Evolutionary conservation across 2,888 invertebrate species (phyloP).

Genomic region (Sussaba pulchella): DNA sequence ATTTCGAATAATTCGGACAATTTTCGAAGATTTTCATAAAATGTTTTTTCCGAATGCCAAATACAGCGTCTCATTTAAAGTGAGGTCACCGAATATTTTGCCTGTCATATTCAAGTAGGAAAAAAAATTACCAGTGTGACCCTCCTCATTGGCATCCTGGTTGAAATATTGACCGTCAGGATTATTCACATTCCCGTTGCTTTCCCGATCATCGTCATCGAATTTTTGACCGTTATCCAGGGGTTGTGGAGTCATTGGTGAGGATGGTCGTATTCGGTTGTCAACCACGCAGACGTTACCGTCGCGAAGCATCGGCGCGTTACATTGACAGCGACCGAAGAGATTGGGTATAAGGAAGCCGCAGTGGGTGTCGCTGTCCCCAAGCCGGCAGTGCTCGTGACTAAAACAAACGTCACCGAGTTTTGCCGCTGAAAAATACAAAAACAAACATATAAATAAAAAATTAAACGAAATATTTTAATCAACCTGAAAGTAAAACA

Average conservation of each 20-base stretch:
- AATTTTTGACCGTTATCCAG: constrained; percentile 24
- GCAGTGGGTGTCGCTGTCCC: constrained; percentile 93
- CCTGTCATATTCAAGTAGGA: too few relatives aligned
- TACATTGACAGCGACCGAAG: constrained; percentile 94
- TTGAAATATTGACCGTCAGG: constrained; percentile 20
- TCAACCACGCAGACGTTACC: constrained; percentile 84
- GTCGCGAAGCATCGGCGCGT: constrained; percentile 82
- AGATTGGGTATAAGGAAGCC: constrained; percentile 95
- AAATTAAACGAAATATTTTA: constrained; percentile 23
- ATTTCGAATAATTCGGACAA: too few relatives aligned
- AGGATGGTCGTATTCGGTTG: constrained; percentile 82
- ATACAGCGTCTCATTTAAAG: too few relatives aligned
- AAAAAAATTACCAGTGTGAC: constrained; percentile 34
- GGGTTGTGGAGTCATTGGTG: constrained; percentile 23
- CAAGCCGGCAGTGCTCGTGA: constrained; percentile 94
- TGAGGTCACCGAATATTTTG: too few relatives aligned
- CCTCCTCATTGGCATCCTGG: constrained; percentile 45
- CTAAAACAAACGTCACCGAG: constrained; percentile 95
- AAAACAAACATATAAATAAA: constrained; percentile 12
- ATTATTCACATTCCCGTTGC: constrained; percentile 14
- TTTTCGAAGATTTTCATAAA: too few relatives aligned
- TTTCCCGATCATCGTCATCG: constrained; percentile 41
- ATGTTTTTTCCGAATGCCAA: too few relatives aligned
- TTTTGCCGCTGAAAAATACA: constrained; percentile 88
- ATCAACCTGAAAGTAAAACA: too few relatives aligned